Percentiles rank a stretch among this genome's conserved stretches.
phyloP scores from a whole-genome alignment of 2,888 invertebrate species.

The Subacronicta megacephala region DNA sequence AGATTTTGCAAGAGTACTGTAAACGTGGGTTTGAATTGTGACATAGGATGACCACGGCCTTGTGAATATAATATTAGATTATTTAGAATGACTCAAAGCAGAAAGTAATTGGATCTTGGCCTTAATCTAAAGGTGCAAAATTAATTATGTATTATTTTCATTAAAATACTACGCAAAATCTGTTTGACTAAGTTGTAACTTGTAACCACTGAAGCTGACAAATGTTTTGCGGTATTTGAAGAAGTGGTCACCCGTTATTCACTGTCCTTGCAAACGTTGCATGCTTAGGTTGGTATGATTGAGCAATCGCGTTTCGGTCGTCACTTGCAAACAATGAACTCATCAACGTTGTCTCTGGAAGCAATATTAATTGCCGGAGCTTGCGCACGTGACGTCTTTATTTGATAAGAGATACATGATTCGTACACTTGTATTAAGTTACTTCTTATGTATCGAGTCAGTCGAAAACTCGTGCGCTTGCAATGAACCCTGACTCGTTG shows the following conservation, averaged over 20 bases:
- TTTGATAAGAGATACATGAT: conserved; percentile 62
- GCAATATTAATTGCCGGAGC: conserved; percentile 79
- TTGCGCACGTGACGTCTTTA: conserved; percentile 61
- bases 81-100: conserved; percentile 23
- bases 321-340: conserved; percentile 85
- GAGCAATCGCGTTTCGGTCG: conserved; percentile 79
- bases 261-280: conserved; percentile 74
- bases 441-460: conserved; percentile 47
- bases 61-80: conserved; percentile 51
- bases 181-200: neutral
- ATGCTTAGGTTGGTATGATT: conserved; percentile 71
- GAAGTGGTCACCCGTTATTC: conserved; percentile 61
- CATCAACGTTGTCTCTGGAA: conserved; percentile 74
- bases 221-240: conserved; percentile 40
- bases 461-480: conserved; percentile 1
- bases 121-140: conserved; percentile 27
- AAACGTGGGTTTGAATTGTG: conserved; percentile 69
- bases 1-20: conserved; percentile 62
- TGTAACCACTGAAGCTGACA: conserved; percentile 9
- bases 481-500: conserved; percentile 2
- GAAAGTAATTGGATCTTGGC: conserved; percentile 22
- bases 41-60: conserved; percentile 68
- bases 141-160: conserved; percentile 39
- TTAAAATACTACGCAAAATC: conserved; percentile 10
- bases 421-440: conserved; percentile 48